phyloP scores from a whole-genome alignment of 2,888 invertebrate species.

The Thumatha senex region DNA sequence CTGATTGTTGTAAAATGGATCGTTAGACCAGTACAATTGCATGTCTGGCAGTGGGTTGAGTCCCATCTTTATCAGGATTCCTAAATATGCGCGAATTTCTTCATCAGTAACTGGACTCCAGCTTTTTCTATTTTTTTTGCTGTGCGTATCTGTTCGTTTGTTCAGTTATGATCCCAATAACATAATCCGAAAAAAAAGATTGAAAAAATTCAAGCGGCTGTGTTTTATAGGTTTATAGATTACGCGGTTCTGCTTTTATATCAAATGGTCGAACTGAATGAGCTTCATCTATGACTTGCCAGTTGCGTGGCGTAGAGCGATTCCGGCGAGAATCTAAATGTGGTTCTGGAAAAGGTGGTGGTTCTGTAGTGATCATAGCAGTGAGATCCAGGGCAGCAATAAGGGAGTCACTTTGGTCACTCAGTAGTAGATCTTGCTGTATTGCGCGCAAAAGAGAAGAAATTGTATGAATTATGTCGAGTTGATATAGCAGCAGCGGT shows the following conservation, averaged over 20 bases:
- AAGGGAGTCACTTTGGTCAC: neutral
- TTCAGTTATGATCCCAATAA: slow-evolving; percentile 23
- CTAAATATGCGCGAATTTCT: slow-evolving; percentile 25
- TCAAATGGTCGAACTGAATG: slow-evolving; percentile 9
- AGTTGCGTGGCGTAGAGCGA: neutral
- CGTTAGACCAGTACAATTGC: slow-evolving; percentile 32
- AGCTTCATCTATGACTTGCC: neutral
- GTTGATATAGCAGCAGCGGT: neutral
- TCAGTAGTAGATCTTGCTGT: neutral
- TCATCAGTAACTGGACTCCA: slow-evolving; percentile 11
- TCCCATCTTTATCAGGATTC: slow-evolving; percentile 33
- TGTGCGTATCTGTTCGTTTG: slow-evolving; percentile 30
- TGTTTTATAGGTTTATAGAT: slow-evolving; percentile 26
- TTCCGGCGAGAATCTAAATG: neutral
- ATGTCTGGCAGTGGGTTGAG: slow-evolving; percentile 30
- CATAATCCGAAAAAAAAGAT: slow-evolving; percentile 24
- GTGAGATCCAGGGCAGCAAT: neutral
- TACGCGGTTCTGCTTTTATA: neutral
- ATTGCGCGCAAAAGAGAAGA: neutral
- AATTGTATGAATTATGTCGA: too few relatives aligned
- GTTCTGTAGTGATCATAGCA: too few relatives aligned
- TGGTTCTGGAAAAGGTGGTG: too few relatives aligned
- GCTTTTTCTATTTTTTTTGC: slow-evolving; percentile 19
- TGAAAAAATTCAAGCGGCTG: slow-evolving; percentile 21
- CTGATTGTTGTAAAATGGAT: slow-evolving; percentile 32